Base-by-base conservation (phyloP, 2,888 invertebrate genomes). In the Candidula unifasciata region DNA sequence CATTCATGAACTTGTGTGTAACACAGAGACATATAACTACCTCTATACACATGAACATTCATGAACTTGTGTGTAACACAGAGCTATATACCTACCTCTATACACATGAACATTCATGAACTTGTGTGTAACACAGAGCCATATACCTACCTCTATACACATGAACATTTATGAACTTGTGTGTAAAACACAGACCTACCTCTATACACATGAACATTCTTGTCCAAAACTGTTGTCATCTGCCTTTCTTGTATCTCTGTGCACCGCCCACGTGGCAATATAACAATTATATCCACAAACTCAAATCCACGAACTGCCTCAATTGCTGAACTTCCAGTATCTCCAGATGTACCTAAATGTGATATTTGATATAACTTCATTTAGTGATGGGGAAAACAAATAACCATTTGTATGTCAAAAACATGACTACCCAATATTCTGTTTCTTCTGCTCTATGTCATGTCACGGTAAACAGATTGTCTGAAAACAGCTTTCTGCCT, bases 281-380 rank as follows among this genome's bases (percentile, higher is more conserved):
- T 88, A 0, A 95, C 94, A 35, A 95, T 89, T 2, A 95, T 92
- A 88, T 94, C 94, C 30, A 94, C 91, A 86, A 91, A 90, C 27
- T 90, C 84, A 30, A 92, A 87, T 3, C 93, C 94, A n/a, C 91
- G 88, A 2, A 95, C 92, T 54, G 94, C 93, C 86, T 94, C 93
- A 74, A 94, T 94, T 16, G 94, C 94, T 6, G 95, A 92, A 90
- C 94, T 94, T 37, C 94, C 95, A 10, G 94, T 95, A 88, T 95
- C 95, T 10, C 95, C 95, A 57, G 94, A 94, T 3, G 95, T 95
- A 2, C 91, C 94, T 94, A 81, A 10, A 87, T 85, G 8, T 10
- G 13, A 60, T 30, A 83, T 66, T 27, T 30, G 60, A 73, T 30
- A 74, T 18, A 21, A 74, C 1, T 74, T 52, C 0, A 30, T 54